Conservation (phyloP, 2,888 invertebrate species). For the Nephrotoma guestfalica region DNA sequence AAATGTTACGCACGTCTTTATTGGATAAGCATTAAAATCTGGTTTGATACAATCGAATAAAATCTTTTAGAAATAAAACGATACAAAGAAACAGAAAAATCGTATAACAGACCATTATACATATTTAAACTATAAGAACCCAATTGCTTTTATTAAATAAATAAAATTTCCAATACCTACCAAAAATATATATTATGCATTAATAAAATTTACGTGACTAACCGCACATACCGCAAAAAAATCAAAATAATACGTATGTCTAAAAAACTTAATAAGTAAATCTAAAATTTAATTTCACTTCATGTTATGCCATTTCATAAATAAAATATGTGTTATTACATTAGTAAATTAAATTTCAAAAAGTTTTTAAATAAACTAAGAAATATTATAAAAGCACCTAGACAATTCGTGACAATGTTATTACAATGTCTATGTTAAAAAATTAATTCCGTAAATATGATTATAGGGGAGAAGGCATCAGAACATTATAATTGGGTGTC, state of each 20-base stretch:
- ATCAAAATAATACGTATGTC: background rate
- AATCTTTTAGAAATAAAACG: background rate
- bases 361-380: background rate
- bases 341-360: background rate
- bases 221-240: background rate
- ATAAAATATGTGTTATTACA: background rate
- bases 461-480: background rate
- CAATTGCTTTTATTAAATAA: background rate
- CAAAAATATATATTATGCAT: background rate
- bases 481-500: background rate
- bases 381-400: background rate
- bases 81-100: background rate
- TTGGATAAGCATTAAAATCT: background rate
- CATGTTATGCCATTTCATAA: background rate
- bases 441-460: background rate
- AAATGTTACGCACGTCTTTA: too few species aligned
- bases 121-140: background rate
- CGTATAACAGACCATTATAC: background rate
- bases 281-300: background rate
- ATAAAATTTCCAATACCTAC: background rate
- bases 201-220: background rate
- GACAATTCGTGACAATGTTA: background rate
- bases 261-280: background rate
- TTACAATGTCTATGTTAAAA: background rate
- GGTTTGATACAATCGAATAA: background rate